These are phyloP conservation scores for Trichomalopsis sarcophagae DNA, from an alignment of 1,140 invertebrate species.

Conservation along the genomic window DNA sequence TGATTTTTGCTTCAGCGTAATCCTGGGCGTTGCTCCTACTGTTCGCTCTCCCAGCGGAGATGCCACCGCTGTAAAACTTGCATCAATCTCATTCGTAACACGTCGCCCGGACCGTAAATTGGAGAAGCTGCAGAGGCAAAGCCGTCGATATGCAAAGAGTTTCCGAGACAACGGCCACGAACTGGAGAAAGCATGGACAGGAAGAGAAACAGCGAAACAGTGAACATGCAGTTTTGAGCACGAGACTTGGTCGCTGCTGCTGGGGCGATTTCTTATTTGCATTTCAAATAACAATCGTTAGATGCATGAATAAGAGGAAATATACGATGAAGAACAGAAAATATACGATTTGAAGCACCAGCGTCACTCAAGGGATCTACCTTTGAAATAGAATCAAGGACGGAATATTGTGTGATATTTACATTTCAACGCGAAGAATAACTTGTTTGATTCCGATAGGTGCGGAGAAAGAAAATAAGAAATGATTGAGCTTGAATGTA, in stretches of 20 bases:
- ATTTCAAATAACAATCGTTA: slow-evolving; percentile 23
- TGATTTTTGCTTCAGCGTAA: slow-evolving; percentile 57
- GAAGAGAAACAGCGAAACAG: neutral
- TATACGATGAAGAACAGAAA: neutral
- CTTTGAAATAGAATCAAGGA: neutral
- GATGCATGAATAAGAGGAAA: neutral
- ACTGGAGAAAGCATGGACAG: neutral
- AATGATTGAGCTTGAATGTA: too few relatives aligned
- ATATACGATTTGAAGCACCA: neutral
- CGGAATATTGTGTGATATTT: neutral
- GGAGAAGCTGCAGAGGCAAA: neutral
- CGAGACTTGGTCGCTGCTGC: neutral
- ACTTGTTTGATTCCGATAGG: neutral
- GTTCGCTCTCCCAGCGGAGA: neutral
- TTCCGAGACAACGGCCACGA: neutral
- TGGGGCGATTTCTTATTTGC: slow-evolving; percentile 14
- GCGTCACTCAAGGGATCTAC: neutral
- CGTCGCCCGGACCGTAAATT: slow-evolving; percentile 26
- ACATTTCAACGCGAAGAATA: neutral
- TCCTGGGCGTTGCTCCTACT: neutral
- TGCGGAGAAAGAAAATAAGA: too few relatives aligned
- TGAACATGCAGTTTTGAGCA: neutral
- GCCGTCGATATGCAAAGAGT: slow-evolving; percentile 28
- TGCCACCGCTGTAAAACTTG: neutral
- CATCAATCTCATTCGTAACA: slow-evolving; percentile 22